Conservation (phyloP, 2,113 vertebrate genomes). For the Cyanocitta stelleri region DNA sequence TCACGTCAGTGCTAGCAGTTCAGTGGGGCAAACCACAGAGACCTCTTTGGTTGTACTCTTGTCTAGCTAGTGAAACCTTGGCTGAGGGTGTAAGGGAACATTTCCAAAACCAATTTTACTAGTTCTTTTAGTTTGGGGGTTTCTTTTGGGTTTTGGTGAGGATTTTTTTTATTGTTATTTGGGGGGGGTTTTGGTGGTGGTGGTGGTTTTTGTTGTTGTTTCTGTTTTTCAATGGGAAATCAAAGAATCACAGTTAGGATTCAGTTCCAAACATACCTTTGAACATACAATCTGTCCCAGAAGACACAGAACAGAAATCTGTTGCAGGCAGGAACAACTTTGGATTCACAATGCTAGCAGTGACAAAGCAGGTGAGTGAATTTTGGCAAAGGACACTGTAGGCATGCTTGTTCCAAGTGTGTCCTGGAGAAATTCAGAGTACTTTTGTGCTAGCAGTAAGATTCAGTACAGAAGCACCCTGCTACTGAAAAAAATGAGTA, state of each 20-base stretch:
- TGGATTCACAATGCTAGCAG: neutral
- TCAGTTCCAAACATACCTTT: neutral
- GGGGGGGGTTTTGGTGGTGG: neutral
- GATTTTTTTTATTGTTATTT: neutral
- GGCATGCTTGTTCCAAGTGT: neutral
- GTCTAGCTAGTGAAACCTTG: neutral
- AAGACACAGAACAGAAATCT: neutral
- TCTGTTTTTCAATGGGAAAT: neutral
- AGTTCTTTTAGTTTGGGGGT: neutral
- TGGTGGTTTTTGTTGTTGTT: neutral
- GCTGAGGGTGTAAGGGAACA: neutral
- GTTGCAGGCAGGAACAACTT: neutral
- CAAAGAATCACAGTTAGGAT: neutral
- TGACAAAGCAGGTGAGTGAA: neutral
- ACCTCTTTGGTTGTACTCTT: neutral
- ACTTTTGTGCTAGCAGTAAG: neutral
- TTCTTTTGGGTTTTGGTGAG: neutral
- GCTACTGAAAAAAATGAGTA: neutral
- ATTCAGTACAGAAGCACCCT: neutral
- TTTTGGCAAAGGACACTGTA: neutral
- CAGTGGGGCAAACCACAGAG: neutral
- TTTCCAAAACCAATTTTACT: neutral
- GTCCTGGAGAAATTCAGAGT: neutral
- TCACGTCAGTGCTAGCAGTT: neutral
- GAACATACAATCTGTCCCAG: neutral